Evolutionary conservation across 2,797 vertebrate genomes (phyloP).

Genomic region (Nasua narica): DNA sequence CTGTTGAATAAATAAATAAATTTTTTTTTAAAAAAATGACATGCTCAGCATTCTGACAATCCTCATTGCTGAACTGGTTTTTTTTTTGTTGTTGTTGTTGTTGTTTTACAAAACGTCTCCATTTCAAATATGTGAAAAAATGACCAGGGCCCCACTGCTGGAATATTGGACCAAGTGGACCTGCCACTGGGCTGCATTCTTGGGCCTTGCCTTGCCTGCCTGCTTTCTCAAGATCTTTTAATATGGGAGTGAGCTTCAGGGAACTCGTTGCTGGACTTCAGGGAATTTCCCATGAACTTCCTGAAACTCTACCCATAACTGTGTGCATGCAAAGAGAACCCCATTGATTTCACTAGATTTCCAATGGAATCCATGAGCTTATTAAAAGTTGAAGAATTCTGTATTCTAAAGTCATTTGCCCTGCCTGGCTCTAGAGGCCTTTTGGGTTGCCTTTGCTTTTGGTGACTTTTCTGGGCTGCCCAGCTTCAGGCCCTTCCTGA

Average conservation of each 20-base stretch:
- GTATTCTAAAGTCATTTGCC: not conserved
- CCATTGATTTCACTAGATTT: not conserved
- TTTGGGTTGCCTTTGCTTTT: not conserved
- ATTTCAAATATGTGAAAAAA: not conserved
- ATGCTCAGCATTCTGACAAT: not conserved
- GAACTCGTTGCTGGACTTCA: not conserved
- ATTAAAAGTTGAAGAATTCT: not conserved
- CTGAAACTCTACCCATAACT: not conserved
- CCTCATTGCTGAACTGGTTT: not conserved
- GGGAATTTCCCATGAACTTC: not conserved
- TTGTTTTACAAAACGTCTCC: not conserved
- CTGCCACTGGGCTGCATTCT: not conserved
- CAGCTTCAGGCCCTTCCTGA: not conserved
- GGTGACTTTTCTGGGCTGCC: not conserved
- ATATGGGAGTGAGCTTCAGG: not conserved
- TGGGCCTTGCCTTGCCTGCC: not conserved
- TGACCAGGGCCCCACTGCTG: not conserved
- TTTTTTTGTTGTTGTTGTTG: too few relatives aligned
- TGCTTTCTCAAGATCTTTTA: not conserved
- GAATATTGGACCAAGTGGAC: not conserved
- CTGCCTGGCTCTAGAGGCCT: not conserved
- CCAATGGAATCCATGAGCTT: not conserved
- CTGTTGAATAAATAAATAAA: too few relatives aligned
- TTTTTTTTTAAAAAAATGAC: not conserved
- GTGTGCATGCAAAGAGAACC: not conserved